Conservation (phyloP, 2,113 vertebrate species). For the Chamaetylas fuelleborni region DNA sequence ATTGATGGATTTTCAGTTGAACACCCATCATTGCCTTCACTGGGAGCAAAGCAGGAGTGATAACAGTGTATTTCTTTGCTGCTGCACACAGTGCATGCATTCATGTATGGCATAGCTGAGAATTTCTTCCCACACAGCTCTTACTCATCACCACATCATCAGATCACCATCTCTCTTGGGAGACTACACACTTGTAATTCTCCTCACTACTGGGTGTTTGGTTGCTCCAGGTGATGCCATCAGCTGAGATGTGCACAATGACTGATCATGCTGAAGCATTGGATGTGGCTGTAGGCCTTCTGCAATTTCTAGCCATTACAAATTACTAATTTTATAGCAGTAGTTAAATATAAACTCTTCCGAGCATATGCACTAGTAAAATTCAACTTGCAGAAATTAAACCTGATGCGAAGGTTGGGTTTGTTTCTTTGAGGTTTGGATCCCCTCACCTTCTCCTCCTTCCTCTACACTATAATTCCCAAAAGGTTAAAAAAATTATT, state of each 20-base stretch:
- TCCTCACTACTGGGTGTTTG: not conserved
- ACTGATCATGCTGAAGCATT: fast-evolving
- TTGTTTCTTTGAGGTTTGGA: not conserved
- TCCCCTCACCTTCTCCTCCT: not conserved
- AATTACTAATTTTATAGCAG: not conserved
- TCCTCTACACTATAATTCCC: not conserved
- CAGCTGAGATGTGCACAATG: not conserved
- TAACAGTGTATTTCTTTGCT: not conserved
- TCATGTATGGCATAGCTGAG: not conserved
- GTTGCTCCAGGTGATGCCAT: not conserved
- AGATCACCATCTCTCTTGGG: not conserved
- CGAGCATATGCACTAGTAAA: not conserved
- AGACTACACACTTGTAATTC: not conserved
- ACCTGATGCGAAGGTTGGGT: not conserved
- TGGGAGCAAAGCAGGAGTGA: not conserved
- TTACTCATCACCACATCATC: not conserved
- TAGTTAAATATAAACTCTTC: not conserved
- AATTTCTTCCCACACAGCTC: not conserved
- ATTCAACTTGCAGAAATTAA: not conserved
- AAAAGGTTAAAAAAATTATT: not conserved
- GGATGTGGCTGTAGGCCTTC: not conserved
- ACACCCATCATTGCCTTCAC: not conserved
- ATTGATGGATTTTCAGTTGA: not conserved
- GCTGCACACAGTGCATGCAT: not conserved
- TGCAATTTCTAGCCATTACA: not conserved